Percentiles rank a stretch among this genome's conserved stretches.
Conservation (phyloP, 2,797 vertebrate species). For the Diplodus sargus region DNA sequence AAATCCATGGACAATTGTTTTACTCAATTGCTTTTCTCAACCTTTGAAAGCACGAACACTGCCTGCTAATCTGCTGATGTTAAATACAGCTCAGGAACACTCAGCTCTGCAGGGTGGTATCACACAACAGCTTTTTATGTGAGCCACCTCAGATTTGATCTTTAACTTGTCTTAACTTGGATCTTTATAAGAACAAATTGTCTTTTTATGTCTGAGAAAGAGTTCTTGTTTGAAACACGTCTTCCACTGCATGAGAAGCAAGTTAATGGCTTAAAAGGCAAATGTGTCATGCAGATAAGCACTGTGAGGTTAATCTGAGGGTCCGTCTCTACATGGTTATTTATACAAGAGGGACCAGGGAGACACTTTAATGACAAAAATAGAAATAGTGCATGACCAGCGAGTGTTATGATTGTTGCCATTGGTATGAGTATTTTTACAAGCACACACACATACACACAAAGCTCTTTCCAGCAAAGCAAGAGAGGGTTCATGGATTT, state of each 20-base stretch:
- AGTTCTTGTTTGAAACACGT: constrained; percentile 2
- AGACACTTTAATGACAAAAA: constrained; percentile 13
- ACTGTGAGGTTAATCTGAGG: constrained; percentile 5
- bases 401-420: constrained; percentile 26
- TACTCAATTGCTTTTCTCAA: background rate
- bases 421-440: constrained; percentile 11
- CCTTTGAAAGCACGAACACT: constrained; percentile 4
- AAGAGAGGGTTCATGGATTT: background rate
- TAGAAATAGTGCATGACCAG: constrained; percentile 23
- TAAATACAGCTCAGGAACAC: constrained; percentile 15
- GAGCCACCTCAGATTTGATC: constrained; percentile 26
- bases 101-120: constrained; percentile 13
- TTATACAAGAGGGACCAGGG: constrained; percentile 23
- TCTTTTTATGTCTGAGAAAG: background rate
- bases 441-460: background rate
- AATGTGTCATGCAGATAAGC: constrained; percentile 8
- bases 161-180: constrained; percentile 24
- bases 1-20: background rate
- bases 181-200: constrained; percentile 30
- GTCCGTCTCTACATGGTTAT: constrained; percentile 4
- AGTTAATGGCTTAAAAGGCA: constrained; percentile 7
- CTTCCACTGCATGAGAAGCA: constrained; percentile 5
- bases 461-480: background rate
- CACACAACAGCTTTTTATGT: background rate
- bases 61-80: background rate